Percentiles rank a stretch among this genome's conserved stretches.
Evolutionary conservation across 2,888 invertebrate genomes (phyloP).

Genomic region (Lymantria dispar): DNA sequence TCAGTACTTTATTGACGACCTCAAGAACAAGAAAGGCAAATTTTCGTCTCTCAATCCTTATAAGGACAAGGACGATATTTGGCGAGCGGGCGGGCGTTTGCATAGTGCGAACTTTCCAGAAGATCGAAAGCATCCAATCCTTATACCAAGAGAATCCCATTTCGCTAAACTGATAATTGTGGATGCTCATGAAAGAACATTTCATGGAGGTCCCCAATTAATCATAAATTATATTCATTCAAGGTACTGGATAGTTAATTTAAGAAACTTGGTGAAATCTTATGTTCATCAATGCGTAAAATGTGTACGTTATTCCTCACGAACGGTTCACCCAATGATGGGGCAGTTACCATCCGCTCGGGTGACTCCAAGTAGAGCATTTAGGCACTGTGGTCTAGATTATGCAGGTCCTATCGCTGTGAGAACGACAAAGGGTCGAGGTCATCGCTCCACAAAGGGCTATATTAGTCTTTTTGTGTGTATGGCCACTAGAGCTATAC

Average conservation of each 20-base stretch:
- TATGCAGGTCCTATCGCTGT: slow-evolving; percentile 2
- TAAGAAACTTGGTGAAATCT: background rate
- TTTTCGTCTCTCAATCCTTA: background rate
- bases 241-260: slow-evolving; percentile 3
- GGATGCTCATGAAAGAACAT: slow-evolving; percentile 1
- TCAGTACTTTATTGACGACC: background rate
- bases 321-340: background rate
- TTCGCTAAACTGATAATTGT: background rate
- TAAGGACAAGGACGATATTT: background rate
- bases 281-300: background rate
- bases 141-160: background rate
- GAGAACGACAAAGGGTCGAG: background rate
- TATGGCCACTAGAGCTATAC: slow-evolving; percentile 2
- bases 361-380: background rate
- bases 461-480: slow-evolving; percentile 2
- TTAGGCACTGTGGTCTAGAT: background rate
- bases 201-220: slow-evolving; percentile 8
- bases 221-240: slow-evolving; percentile 3
- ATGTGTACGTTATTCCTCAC: background rate
- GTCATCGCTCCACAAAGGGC: background rate
- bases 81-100: background rate
- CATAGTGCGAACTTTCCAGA: background rate
- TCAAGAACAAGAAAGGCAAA: background rate
- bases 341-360: background rate
- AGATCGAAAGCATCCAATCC: background rate